Base-by-base conservation (phyloP, 2,113 vertebrate genomes). In the Mus musculus region DNA sequence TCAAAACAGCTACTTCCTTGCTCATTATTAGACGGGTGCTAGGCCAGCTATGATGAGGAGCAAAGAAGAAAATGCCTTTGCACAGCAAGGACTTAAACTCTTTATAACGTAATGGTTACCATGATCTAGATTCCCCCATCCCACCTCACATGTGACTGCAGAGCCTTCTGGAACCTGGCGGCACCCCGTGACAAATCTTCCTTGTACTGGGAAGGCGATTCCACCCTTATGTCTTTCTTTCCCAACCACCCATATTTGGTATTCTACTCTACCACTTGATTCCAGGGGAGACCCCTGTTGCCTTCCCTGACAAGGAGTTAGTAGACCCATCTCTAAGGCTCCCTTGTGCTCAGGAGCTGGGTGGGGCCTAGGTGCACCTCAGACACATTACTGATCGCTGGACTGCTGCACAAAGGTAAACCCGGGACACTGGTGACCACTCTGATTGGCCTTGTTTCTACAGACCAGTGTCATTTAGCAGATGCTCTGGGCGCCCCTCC, bases 351-450 rank as follows among this genome's bases (percentile, higher is more conserved):
- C 3, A 1, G 63, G 49, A 39, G 4, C 20, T 1, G 12, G 20
- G 2, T 1, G 24, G n/a, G n/a, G 54, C 12, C 4, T 19, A 42
- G 10, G 17, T 71, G 52, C 86, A 54, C 19, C 4, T 16, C 33
- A 1, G 12, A 16, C 0, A 39, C 5, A 0, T 36, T 0, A 65
- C 5, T 33, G 24, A 85, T 33, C 2, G 0, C 19, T 24, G 9
- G 5, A 4, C 49, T 33, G 54, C 13, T 1, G 0, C 12, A 0
- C 39, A 17, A 11, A 46, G 39, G 39, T 3, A 3, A 39, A 12
- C 2, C 1, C 0, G 28, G 3, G 39, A 1, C 0, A 0, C 73
- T 1, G 7, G 28, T 4, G 0, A 1, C 9, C 39, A n/a, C 59
- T n/a, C 24, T 3, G 73, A 17, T 78, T 46, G 54, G 6, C 16